Conservation (phyloP, 2,888 invertebrate species). For the Diplazon laetatorius region DNA sequence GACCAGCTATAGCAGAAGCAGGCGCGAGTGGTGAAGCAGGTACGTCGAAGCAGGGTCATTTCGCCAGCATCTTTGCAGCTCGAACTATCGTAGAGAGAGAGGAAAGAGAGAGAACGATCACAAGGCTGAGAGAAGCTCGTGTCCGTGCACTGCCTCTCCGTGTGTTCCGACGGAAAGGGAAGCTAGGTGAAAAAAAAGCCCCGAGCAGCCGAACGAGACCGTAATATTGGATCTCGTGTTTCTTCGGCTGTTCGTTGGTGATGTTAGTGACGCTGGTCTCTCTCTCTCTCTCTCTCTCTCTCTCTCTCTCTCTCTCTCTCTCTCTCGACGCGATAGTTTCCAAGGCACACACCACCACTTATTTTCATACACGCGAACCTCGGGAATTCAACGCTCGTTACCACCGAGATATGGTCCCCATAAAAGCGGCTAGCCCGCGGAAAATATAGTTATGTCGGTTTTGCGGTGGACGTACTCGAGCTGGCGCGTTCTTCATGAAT, state of each 20-base stretch:
- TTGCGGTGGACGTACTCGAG: slow-evolving; percentile 27
- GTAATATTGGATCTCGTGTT: slow-evolving; percentile 20
- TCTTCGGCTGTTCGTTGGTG: neutral
- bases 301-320: too few species aligned
- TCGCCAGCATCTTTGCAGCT: neutral
- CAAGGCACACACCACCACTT: slow-evolving; percentile 54
- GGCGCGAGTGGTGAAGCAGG: slow-evolving; percentile 32
- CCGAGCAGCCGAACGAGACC: neutral
- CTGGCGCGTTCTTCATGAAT: slow-evolving; percentile 46
- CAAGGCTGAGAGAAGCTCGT: slow-evolving; percentile 10
- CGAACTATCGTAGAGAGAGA: slow-evolving; percentile 30
- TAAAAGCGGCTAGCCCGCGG: slow-evolving; percentile 57
- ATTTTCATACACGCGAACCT: slow-evolving; percentile 63
- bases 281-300: too few species aligned
- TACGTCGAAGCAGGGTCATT: slow-evolving; percentile 22
- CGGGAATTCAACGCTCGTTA: slow-evolving; percentile 67
- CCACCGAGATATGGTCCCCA: slow-evolving; percentile 59
- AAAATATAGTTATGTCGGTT: slow-evolving; percentile 55
- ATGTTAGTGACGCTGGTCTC: slow-evolving; percentile 22
- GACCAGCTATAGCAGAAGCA: slow-evolving; percentile 8
- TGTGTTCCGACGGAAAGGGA: neutral
- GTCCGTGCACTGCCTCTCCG: slow-evolving; percentile 9
- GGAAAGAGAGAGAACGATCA: slow-evolving; percentile 7
- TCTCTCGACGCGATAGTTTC: slow-evolving; percentile 59
- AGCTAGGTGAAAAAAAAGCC: neutral